These are phyloP conservation scores for Python bivittatus DNA, from an alignment of 2,113 vertebrate genomes.

Conservation along the genomic window DNA sequence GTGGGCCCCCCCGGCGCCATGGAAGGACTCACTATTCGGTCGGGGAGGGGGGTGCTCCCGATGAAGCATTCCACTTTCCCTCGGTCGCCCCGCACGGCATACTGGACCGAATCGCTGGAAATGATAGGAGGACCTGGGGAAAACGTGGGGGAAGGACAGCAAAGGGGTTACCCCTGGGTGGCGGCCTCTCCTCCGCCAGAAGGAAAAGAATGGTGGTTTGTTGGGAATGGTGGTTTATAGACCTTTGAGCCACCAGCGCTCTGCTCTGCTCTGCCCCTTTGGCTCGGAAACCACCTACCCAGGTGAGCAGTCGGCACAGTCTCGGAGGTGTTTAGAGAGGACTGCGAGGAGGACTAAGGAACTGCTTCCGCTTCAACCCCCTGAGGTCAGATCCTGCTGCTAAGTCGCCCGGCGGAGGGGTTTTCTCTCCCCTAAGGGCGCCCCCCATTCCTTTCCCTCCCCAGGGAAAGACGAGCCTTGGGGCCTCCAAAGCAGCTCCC, in stretches of 20 bases:
- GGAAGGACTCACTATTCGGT: constrained; percentile 90
- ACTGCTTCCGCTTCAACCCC: too few species aligned
- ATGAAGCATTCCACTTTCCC: constrained; percentile 96
- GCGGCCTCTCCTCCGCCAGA: not conserved
- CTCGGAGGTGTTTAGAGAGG: too few species aligned
- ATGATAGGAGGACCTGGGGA: constrained; percentile 89
- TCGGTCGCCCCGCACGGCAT: constrained; percentile 83
- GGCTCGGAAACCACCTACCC: too few species aligned
- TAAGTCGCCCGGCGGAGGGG: too few species aligned
- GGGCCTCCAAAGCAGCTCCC: not conserved
- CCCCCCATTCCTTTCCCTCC: not conserved
- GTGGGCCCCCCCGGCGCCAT: not conserved
- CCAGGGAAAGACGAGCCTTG: not conserved
- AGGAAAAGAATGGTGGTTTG: fast-evolving
- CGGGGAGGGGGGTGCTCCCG: constrained; percentile 90
- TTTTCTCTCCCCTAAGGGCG: too few species aligned
- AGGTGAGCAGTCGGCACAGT: too few species aligned
- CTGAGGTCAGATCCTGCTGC: too few species aligned
- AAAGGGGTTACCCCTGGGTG: too few species aligned
- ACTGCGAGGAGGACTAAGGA: too few species aligned
- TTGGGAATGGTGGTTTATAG: too few species aligned
- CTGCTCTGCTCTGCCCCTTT: too few species aligned
- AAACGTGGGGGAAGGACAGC: not conserved
- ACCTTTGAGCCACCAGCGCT: too few species aligned
- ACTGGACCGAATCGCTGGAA: constrained; percentile 89